A percentile compares a stretch with the other conserved stretches of the same genome.
Evolutionary conservation across 2,113 vertebrate genomes (phyloP).

Genomic region (Xyliphius kryptos): DNA sequence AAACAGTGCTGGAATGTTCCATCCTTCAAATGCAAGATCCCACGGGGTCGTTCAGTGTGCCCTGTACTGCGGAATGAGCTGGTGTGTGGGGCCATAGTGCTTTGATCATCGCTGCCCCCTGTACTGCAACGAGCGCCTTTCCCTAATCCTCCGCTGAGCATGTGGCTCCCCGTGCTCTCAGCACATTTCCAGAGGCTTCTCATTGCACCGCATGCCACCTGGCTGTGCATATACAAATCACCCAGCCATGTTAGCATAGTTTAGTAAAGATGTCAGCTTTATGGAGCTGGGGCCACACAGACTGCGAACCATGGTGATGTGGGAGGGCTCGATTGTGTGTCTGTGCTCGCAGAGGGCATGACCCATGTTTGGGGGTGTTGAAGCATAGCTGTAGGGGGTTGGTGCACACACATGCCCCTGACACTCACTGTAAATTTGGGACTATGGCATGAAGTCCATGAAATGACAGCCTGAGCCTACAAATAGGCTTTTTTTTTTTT

Average conservation of each 20-base stretch:
- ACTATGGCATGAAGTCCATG: conserved; percentile 44
- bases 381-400: conserved; percentile 45
- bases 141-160: conserved; percentile 14
- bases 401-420: conserved; percentile 33
- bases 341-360: conserved; percentile 46
- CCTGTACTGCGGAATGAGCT: conserved; percentile 9
- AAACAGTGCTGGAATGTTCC: conserved; percentile 43
- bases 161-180: neutral
- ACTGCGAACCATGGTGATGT: conserved; percentile 42
- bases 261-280: conserved; percentile 73
- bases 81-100: conserved; percentile 23
- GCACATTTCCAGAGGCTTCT: conserved; percentile 4
- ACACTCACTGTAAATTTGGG: conserved; percentile 58
- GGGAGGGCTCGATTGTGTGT: conserved; percentile 32
- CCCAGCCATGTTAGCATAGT: conserved; percentile 69
- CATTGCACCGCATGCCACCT: conserved; percentile 41
- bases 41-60: conserved; percentile 1
- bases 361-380: conserved; percentile 41
- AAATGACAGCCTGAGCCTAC: conserved; percentile 45
- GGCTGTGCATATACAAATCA: conserved; percentile 67
- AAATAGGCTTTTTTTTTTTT: conserved; percentile 19
- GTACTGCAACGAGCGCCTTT: conserved; percentile 38
- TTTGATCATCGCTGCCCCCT: conserved; percentile 51
- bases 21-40: conserved; percentile 30
- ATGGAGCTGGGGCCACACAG: conserved; percentile 54